Conservation (phyloP, 2,888 invertebrate species). For the Sphecodes monilicornis region DNA sequence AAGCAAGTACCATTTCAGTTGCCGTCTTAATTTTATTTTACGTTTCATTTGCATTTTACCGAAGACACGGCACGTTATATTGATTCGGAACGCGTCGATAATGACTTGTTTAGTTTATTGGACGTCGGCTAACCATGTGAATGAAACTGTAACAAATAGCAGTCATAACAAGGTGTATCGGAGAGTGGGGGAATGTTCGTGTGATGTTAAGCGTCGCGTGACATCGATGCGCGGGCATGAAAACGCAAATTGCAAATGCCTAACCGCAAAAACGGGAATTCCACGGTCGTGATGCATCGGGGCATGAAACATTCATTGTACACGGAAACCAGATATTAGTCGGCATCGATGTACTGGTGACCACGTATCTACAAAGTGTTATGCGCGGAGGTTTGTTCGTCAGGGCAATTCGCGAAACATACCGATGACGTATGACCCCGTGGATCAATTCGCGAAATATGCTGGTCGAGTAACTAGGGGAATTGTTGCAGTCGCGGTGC, state of each 20-base stretch:
- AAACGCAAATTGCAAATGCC: slow-evolving; percentile 42
- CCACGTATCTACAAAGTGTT: slow-evolving; percentile 5
- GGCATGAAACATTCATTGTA: slow-evolving; percentile 22
- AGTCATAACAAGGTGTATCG: background rate
- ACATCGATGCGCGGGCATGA: slow-evolving; percentile 34
- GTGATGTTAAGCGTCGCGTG: slow-evolving; percentile 16
- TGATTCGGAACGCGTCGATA: background rate
- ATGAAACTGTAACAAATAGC: slow-evolving; percentile 5
- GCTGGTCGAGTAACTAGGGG: slow-evolving; percentile 15
- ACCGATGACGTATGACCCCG: slow-evolving; percentile 13
- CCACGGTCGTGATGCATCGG: background rate
- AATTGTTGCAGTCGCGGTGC: slow-evolving; percentile 20
- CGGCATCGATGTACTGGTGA: background rate
- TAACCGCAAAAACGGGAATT: slow-evolving; percentile 48
- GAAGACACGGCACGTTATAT: background rate
- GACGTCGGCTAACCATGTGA: background rate
- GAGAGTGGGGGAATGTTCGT: background rate
- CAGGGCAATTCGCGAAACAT: slow-evolving; percentile 30
- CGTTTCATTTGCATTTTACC: background rate
- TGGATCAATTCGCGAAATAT: slow-evolving; percentile 22
- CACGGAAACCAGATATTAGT: slow-evolving; percentile 15
- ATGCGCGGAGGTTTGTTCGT: background rate
- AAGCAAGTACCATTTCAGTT: background rate
- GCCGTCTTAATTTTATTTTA: background rate
- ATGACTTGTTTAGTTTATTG: slow-evolving; percentile 3